Conservation (phyloP, 2,113 vertebrate genomes). For the Rhinogobius similis region DNA sequence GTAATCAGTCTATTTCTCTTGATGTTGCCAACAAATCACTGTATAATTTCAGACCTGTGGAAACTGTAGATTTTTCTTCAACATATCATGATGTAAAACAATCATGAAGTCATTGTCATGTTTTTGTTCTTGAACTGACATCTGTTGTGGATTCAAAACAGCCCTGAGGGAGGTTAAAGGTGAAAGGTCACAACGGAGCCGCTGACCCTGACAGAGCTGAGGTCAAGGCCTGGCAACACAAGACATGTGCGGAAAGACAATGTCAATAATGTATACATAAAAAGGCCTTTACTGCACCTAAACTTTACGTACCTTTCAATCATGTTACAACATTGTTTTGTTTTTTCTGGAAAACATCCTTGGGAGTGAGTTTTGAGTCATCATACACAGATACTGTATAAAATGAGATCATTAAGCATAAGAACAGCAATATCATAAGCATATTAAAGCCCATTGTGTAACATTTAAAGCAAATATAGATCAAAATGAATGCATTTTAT, state of each 20-base stretch:
- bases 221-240: conserved; percentile 39
- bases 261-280: conserved; percentile 15
- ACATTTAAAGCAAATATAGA: neutral
- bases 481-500: no score
- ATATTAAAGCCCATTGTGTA: neutral
- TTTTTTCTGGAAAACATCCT: no score
- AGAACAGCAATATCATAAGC: neutral
- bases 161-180: conserved; percentile 46
- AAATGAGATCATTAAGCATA: neutral
- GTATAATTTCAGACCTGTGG: neutral
- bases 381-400: no score
- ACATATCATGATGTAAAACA: neutral
- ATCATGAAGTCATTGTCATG: neutral
- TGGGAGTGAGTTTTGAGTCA: no score
- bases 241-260: conserved; percentile 40
- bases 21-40: neutral
- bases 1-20: neutral
- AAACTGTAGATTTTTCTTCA: neutral
- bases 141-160: conserved; percentile 13
- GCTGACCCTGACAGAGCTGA: conserved; percentile 42
- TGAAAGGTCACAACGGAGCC: conserved; percentile 37
- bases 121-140: conserved; percentile 6
- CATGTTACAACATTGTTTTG: neutral
- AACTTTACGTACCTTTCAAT: no score
- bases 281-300: neutral